Evolutionary conservation across 1,140 invertebrate species (phyloP).

Genomic region (Hesperophylax magnus): DNA sequence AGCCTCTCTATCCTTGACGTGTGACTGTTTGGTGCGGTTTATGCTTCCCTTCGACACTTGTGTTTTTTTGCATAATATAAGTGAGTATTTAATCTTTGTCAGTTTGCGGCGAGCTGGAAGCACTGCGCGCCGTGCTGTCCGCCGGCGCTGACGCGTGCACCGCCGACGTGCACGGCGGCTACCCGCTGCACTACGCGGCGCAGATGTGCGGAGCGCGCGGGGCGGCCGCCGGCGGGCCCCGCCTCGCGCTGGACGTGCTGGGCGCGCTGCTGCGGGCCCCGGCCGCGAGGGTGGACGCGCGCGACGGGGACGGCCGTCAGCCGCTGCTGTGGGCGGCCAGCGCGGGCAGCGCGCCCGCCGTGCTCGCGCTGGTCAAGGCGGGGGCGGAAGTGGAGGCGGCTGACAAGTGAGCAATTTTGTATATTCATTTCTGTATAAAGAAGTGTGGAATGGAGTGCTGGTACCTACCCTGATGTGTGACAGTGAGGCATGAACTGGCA

Average conservation of each 20-base stretch:
- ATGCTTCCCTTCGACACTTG: too few species aligned
- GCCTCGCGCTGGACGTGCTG: conserved; percentile 84
- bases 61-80: too few species aligned
- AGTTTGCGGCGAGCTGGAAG: conserved; percentile 93
- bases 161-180: conserved; percentile 94
- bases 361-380: conserved; percentile 88
- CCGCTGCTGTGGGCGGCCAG: conserved; percentile 97
- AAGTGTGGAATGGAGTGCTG: too few species aligned
- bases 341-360: conserved; percentile 93
- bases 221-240: conserved; percentile 78
- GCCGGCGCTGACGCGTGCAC: conserved; percentile 87
- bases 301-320: conserved; percentile 92
- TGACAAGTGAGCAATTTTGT: conserved; percentile 75
- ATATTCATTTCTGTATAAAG: too few species aligned
- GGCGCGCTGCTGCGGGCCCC: conserved; percentile 84
- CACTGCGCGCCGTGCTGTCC: conserved; percentile 86
- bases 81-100: conserved; percentile 48
- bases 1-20: too few species aligned
- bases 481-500: too few species aligned
- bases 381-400: conserved; percentile 83
- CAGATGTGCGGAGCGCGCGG: conserved; percentile 91
- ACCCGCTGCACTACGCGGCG: conserved; percentile 96
- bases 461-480: too few species aligned
- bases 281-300: conserved; percentile 85
- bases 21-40: too few species aligned